Conservation (phyloP, 2,797 vertebrate genomes). For the Neosilurus mollespiculum region DNA sequence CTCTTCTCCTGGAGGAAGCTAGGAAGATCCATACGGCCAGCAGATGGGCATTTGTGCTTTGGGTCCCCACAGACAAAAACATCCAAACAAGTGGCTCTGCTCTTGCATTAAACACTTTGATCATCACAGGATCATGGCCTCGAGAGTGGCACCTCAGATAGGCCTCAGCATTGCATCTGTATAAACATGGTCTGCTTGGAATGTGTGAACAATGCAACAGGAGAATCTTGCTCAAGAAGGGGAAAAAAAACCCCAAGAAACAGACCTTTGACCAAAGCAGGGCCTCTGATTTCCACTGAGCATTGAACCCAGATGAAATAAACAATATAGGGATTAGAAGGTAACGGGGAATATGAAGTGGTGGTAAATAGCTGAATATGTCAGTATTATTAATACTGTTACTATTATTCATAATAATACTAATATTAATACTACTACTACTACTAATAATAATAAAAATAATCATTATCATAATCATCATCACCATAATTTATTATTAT, state of each 20-base stretch:
- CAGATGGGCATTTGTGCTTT: slow-evolving; percentile 90
- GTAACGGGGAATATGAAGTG: background rate
- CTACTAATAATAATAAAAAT: too few species aligned
- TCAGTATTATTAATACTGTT: background rate
- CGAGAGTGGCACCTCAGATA: slow-evolving; percentile 78
- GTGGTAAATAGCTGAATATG: background rate
- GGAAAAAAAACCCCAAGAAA: slow-evolving; percentile 40
- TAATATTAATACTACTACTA: too few species aligned
- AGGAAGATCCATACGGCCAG: slow-evolving; percentile 83
- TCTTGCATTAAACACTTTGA: slow-evolving; percentile 90
- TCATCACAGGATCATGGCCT: slow-evolving; percentile 82
- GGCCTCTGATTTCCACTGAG: slow-evolving; percentile 68
- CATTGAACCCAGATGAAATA: slow-evolving; percentile 64
- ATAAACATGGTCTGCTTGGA: slow-evolving; percentile 87
- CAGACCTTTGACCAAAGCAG: slow-evolving; percentile 49
- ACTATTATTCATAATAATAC: background rate
- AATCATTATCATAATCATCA: too few species aligned
- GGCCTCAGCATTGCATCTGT: slow-evolving; percentile 95
- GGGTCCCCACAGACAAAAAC: slow-evolving; percentile 79
- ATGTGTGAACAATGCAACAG: slow-evolving; percentile 89
- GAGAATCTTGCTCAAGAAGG: slow-evolving; percentile 72
- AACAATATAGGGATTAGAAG: slow-evolving; percentile 64
- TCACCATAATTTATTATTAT: too few species aligned
- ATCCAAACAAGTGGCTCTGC: slow-evolving; percentile 87
- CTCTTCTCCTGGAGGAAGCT: slow-evolving; percentile 75